phyloP scores from a whole-genome alignment of 1,140 invertebrate species.

The Prorops nasuta region DNA sequence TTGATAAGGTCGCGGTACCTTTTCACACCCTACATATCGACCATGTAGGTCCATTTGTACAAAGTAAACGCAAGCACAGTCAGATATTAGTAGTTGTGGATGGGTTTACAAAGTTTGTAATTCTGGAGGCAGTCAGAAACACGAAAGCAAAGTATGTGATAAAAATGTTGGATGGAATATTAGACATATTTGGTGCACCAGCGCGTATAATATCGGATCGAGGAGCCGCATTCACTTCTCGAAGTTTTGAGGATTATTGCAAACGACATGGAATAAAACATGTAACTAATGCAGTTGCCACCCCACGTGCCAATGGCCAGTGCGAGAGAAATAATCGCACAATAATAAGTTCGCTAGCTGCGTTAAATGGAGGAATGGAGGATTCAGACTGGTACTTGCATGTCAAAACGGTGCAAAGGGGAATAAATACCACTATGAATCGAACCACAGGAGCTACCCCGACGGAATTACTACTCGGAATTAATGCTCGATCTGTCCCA shows the following conservation, averaged over 20 bases:
- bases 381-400: background rate
- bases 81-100: background rate
- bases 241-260: too few species aligned
- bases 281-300: too few species aligned
- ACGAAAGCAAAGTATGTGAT: too few species aligned
- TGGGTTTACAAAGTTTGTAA: background rate
- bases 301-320: too few species aligned
- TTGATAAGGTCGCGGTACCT: background rate
- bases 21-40: background rate
- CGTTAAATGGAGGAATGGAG: background rate
- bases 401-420: background rate
- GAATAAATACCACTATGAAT: background rate
- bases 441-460: background rate
- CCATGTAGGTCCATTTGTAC: background rate
- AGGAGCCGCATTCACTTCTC: too few species aligned
- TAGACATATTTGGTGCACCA: too few species aligned
- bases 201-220: too few species aligned
- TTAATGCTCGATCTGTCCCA: background rate
- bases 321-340: slow-evolving; percentile 1
- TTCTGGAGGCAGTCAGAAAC: background rate
- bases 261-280: too few species aligned
- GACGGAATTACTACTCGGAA: background rate
- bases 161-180: too few species aligned
- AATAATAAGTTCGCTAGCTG: background rate
- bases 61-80: background rate